Percentiles rank a stretch among this genome's conserved stretches.
These are phyloP conservation scores for Scrobipalpa atriplicella DNA, from an alignment of 2,888 invertebrate genomes.

Conservation along the genomic window DNA sequence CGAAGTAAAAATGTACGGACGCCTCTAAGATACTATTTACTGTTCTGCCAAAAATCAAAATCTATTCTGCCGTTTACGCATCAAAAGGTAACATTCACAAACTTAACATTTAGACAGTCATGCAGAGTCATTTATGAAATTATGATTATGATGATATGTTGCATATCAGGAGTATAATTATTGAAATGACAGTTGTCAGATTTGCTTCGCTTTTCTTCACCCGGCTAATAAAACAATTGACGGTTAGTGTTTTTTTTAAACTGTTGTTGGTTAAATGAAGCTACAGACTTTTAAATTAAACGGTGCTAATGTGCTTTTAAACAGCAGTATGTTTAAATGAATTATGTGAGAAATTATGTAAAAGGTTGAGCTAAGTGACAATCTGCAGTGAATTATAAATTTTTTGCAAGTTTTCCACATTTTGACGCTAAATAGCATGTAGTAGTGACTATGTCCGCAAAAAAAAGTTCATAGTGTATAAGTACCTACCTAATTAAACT, in stretches of 20 bases:
- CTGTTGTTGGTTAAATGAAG: neutral
- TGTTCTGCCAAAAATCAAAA: no score
- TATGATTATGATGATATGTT: no score
- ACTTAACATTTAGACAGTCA: no score
- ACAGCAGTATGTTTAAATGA: neutral
- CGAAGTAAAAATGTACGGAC: no score
- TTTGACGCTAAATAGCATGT: no score
- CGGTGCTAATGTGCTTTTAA: constrained; percentile 5
- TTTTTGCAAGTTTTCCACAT: neutral
- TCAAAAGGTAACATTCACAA: no score
- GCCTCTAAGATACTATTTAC: no score
- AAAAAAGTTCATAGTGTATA: no score
- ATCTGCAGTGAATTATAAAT: neutral
- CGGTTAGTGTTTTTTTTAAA: neutral
- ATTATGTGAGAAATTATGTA: neutral
- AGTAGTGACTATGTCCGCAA: no score
- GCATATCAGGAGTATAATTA: neutral
- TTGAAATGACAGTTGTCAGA: neutral
- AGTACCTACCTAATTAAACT: no score
- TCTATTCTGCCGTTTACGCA: no score
- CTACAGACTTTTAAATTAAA: neutral
- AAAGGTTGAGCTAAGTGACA: neutral
- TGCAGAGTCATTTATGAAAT: no score
- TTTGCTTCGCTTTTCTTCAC: neutral
- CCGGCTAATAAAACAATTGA: neutral